A percentile compares a stretch with the other conserved stretches of the same genome.
These are phyloP conservation scores for Brassicogethes aeneus DNA, from an alignment of 2,888 invertebrate species.

Conservation along the genomic window DNA sequence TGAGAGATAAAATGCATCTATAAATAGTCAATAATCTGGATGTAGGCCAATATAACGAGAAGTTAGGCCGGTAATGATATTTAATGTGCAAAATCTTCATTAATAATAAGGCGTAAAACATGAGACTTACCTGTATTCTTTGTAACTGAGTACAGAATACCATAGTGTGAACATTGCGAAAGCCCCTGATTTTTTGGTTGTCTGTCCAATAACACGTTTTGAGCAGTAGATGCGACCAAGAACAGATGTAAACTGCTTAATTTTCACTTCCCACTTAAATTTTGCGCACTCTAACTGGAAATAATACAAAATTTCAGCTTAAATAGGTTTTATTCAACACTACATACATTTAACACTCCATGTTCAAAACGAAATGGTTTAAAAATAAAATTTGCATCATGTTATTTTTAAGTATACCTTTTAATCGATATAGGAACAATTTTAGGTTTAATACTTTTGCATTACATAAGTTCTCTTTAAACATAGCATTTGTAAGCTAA, in stretches of 20 bases:
- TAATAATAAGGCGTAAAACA: no score
- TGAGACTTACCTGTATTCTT: conserved; percentile 41
- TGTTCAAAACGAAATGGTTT: background rate
- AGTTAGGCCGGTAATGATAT: no score
- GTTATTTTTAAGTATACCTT: background rate
- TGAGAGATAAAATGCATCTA: no score
- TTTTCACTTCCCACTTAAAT: background rate
- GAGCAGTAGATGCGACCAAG: no score
- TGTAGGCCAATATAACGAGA: no score
- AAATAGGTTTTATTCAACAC: background rate
- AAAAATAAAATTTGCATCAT: background rate
- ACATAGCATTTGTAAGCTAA: background rate
- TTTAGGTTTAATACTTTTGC: no score
- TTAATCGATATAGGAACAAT: background rate
- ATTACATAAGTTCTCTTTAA: no score
- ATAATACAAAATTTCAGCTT: background rate
- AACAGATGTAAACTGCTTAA: background rate
- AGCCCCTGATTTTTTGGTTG: conserved; percentile 8
- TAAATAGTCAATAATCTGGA: no score
- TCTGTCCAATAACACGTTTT: no score
- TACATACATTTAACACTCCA: conserved; percentile 1
- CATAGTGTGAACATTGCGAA: conserved; percentile 38
- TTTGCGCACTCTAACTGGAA: background rate
- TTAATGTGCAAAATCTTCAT: no score
- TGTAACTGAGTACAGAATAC: conserved; percentile 38